These are phyloP conservation scores for Drosophila sp. DNA, from an alignment of 1,140 invertebrate species.

Conservation along the genomic window DNA sequence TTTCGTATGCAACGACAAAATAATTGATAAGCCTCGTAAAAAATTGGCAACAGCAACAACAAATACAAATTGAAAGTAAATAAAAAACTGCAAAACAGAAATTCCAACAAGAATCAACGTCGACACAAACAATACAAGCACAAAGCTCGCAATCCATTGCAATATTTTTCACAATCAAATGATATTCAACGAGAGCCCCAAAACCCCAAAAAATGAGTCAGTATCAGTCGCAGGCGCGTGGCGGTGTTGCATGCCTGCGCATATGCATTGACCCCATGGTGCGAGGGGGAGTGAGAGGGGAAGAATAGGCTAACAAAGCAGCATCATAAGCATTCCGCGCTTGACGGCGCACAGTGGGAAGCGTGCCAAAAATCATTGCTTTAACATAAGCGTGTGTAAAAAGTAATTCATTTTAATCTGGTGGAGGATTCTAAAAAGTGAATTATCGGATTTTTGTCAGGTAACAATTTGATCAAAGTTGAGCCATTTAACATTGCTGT, in stretches of 20 bases:
- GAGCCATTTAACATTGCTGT: too few species aligned
- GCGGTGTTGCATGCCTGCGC: slow-evolving; percentile 44
- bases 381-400: too few species aligned
- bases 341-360: too few species aligned
- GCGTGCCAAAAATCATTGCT: too few species aligned
- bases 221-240: slow-evolving; percentile 51
- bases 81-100: slow-evolving; percentile 32
- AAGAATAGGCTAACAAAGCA: too few species aligned
- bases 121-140: slow-evolving; percentile 48
- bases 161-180: slow-evolving; percentile 68
- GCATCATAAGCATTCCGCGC: slow-evolving; percentile 14
- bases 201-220: slow-evolving; percentile 69
- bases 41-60: slow-evolving; percentile 13
- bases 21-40: slow-evolving; percentile 77
- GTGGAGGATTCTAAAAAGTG: too few species aligned
- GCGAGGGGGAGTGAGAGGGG: too few species aligned
- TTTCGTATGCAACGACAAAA: slow-evolving; percentile 62
- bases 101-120: background rate
- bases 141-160: slow-evolving; percentile 44
- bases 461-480: too few species aligned
- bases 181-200: slow-evolving; percentile 47
- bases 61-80: slow-evolving; percentile 13
- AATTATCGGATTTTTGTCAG: too few species aligned
- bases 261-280: slow-evolving; percentile 6
- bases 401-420: too few species aligned